Base-by-base conservation (phyloP, 2,888 invertebrate species). In the Protophormia terraenovae region DNA sequence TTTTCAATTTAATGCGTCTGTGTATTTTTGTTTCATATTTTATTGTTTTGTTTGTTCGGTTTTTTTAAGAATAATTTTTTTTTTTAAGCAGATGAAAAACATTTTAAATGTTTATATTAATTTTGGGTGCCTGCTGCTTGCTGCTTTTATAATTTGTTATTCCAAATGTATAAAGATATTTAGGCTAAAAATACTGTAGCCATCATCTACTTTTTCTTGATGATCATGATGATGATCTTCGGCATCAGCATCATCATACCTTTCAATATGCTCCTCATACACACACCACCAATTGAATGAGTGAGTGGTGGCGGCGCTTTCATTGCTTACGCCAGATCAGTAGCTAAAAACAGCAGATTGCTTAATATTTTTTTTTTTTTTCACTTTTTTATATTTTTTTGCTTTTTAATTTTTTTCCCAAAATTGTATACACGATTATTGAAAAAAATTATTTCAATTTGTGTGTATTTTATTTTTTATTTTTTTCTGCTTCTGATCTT, bases 281-380 rank as follows among this genome's bases (percentile, higher is more conserved):
- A 32, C 60, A 24, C 55, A 32, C 60, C 50, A 53, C 69, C 69
- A 53, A 50, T n/a, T n/a, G n/a, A n/a, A 10, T 32, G 58, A 60
- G 35, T 67, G 69, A 60, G 24, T 64, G 64, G 27, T 62, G 77
- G 69, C 53, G 79, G 62, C 53, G 38, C n/a, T 72, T 62, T 64
- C 29, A 55, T 67, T 64, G 64, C 27, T 50, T 60, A 67, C 45
- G 73, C 83, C n/a, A n/a, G n/a, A 19, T 35, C 72, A 72, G 69
- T 71, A 64, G 84, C 84, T 71, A 55, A 84, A 84, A 84, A 71
- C 79, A 69, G 47, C 84, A 84, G 80, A 84, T 80, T 84, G 84
- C 80, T 76, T 80, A 16, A 79, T 75, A n/a, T n/a, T n/a, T n/a
- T 78, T 72, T 41, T 72, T 62, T 45, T 41, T 62, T 47, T 55